Conservation (phyloP, 1,140 invertebrate species). For the Pristionchus pacificus region DNA sequence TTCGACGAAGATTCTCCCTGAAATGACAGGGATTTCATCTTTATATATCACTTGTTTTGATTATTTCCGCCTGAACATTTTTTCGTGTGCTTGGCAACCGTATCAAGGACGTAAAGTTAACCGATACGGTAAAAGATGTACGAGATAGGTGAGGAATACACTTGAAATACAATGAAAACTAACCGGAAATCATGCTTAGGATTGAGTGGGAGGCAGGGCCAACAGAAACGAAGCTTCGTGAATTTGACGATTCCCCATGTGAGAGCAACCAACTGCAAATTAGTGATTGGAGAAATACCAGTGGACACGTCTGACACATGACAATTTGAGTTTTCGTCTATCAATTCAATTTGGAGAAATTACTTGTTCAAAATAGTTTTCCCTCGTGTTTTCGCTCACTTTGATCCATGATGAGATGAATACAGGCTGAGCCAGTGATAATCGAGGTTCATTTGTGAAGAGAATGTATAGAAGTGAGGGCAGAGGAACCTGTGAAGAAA, state of each 20-base stretch:
- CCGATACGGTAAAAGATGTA: too few relatives aligned
- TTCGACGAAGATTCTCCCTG: conserved; percentile 54
- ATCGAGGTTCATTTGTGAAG: conserved; percentile 53
- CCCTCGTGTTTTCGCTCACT: too few relatives aligned
- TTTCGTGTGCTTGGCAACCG: too few relatives aligned
- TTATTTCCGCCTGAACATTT: too few relatives aligned
- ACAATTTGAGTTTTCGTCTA: not conserved
- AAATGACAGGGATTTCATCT: too few relatives aligned
- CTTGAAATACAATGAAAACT: conserved; percentile 1
- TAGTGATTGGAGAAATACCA: not conserved
- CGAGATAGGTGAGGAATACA: too few relatives aligned
- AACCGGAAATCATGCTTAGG: conserved; percentile 49
- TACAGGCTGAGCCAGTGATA: conserved; percentile 43
- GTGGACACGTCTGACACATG: not conserved
- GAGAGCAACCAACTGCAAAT: conserved; percentile 50
- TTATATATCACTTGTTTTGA: not conserved
- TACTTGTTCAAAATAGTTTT: too few relatives aligned
- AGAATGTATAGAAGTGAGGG: conserved; percentile 48
- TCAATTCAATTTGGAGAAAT: not conserved
- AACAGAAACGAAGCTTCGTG: conserved; percentile 56
- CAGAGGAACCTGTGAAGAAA: conserved; percentile 43
- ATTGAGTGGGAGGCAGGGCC: conserved; percentile 53
- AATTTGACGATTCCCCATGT: conserved; percentile 56
- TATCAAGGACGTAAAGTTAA: too few relatives aligned
- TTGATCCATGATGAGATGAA: conserved; percentile 38